Base-by-base conservation (phyloP, 2,888 invertebrate genomes). In the Apeira syringaria region DNA sequence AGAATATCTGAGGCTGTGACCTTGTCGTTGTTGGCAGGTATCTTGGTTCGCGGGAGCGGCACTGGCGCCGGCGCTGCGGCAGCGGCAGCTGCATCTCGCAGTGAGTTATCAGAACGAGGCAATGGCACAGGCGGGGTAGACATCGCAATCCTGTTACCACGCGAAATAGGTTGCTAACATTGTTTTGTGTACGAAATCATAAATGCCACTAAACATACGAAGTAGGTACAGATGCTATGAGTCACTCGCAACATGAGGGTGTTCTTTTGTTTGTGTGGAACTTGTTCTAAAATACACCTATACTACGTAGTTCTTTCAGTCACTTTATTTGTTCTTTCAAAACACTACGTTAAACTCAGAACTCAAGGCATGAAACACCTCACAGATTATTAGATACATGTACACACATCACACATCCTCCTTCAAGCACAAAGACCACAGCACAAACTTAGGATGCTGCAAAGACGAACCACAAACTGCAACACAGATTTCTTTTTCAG, bases 21-120 rank as follows among this genome's bases (percentile, higher is more conserved):
- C 36, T 74, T 73, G 2, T 85, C 86, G 48, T 60, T 67, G 39
- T 49, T 64, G n/a, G 50, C 44, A 2, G 80, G 70, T 12, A 78
- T 47, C 50, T 76, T 81, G 17, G 81, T 85, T 41, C 92, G 84
- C 15, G 92, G 92, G 17, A 91, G 80, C 7, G 92, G 92, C 6
- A 92, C 80, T 1, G 92, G 92, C 37, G 77, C 84, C 53, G 90
- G 88, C 2, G 61, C 44, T 17, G 78, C 9, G 18, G 78, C 9
- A 17, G 6, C 33, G 25, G 9, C 20, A 1, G 25, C 10, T 1
- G 35, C 5, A 7, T 53, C 48, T 7, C 38, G 68, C 15, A 64
- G 47, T 34, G 66, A 47, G 29, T 73, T 59, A 22, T 75, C 66
- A 44, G 69, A 80, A 49, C 86, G 66, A 9, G 86, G 86, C 59